A percentile compares a stretch with the other conserved stretches of the same genome.
Conservation (phyloP, 2,888 invertebrate species). For the Agrotis segetum region DNA sequence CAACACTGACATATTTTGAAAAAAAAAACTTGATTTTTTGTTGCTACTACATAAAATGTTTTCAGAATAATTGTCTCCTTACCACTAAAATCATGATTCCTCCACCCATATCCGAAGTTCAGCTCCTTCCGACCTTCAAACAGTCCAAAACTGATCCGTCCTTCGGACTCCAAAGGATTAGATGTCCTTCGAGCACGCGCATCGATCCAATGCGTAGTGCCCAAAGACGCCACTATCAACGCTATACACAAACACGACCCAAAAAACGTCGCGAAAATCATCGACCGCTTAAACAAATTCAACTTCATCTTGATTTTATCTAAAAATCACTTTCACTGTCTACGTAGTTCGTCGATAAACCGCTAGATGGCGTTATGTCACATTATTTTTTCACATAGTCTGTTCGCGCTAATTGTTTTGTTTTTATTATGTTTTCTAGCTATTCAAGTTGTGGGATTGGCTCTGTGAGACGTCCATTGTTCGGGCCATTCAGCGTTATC, state of each 20-base stretch:
- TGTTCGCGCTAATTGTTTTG: slow-evolving; percentile 57
- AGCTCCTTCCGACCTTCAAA: slow-evolving; percentile 96
- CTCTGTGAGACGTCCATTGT: slow-evolving; percentile 77
- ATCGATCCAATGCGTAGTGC: slow-evolving; percentile 96
- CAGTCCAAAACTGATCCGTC: slow-evolving; percentile 95
- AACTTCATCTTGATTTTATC: slow-evolving; percentile 87
- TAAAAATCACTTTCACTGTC: slow-evolving; percentile 74
- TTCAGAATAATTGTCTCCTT: slow-evolving; percentile 71
- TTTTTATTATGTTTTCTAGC: slow-evolving; percentile 81
- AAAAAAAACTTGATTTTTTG: too few relatives aligned
- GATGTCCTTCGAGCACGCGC: slow-evolving; percentile 93
- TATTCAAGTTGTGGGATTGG: slow-evolving; percentile 73
- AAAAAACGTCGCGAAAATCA: slow-evolving; percentile 96
- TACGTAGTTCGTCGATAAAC: slow-evolving; percentile 70
- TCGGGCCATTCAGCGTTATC: slow-evolving; percentile 57
- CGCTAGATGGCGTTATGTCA: slow-evolving; percentile 85
- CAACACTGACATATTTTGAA: too few relatives aligned
- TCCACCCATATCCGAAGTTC: slow-evolving; percentile 95
- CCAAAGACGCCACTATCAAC: slow-evolving; percentile 95
- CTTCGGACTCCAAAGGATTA: slow-evolving; percentile 93
- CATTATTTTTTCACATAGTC: slow-evolving; percentile 73
- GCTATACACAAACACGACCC: slow-evolving; percentile 95
- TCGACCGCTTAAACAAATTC: slow-evolving; percentile 94
- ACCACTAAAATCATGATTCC: slow-evolving; percentile 95
- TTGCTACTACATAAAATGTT: too few relatives aligned